Evolutionary conservation across 2,113 vertebrate species (phyloP).

Genomic region (Psophia crepitans): DNA sequence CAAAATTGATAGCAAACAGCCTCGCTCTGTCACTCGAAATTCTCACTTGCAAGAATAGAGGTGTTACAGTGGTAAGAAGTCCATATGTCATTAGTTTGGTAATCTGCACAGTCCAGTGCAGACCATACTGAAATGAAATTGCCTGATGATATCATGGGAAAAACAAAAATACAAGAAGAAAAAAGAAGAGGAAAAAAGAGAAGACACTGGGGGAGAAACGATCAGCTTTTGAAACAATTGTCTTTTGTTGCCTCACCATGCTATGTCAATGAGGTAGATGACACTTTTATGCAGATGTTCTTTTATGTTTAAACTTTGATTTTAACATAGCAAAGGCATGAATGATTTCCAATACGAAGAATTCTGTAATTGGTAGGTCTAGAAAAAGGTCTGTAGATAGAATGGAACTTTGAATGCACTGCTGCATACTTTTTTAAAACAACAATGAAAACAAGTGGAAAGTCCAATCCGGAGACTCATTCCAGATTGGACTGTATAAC

Average conservation of each 20-base stretch:
- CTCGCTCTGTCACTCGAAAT: constrained; percentile 71
- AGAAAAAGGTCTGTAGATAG: constrained; percentile 1
- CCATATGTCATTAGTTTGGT: constrained; percentile 56
- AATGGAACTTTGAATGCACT: constrained; percentile 7
- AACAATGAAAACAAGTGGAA: neutral
- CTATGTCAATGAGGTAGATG: constrained; percentile 47
- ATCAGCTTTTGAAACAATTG: neutral
- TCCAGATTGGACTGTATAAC: neutral
- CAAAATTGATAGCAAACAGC: constrained; percentile 73
- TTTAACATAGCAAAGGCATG: neutral
- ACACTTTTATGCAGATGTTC: neutral
- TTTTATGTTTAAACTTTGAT: constrained; percentile 55
- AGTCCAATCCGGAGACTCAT: neutral
- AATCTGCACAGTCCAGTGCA: constrained; percentile 49
- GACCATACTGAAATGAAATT: constrained; percentile 46
- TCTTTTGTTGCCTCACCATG: neutral
- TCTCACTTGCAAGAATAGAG: constrained; percentile 63
- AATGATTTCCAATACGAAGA: constrained; percentile 29
- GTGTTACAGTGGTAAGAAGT: constrained; percentile 45
- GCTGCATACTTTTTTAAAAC: neutral
- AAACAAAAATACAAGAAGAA: neutral
- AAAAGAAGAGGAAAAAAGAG: neutral
- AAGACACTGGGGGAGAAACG: neutral
- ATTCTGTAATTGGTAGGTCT: neutral
- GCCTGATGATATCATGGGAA: constrained; percentile 13